These are phyloP conservation scores for Synaphobranchus kaupii DNA, from an alignment of 2,797 vertebrate species.

Conservation along the genomic window DNA sequence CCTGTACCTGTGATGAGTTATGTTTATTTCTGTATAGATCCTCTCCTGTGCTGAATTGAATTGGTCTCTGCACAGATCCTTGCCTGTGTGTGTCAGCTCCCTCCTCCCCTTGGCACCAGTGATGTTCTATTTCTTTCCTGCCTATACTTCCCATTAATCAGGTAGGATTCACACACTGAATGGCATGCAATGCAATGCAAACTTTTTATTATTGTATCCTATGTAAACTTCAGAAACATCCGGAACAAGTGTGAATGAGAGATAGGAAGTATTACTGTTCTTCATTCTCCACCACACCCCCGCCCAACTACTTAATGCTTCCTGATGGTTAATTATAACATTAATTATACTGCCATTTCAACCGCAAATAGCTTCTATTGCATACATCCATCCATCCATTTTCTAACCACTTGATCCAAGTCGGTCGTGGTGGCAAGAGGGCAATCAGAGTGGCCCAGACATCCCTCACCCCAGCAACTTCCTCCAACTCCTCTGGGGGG, in stretches of 20 bases:
- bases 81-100: constrained; percentile 42
- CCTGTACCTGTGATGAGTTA: constrained; percentile 21
- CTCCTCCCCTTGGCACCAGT: constrained; percentile 62
- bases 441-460: too few relatives aligned
- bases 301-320: background rate
- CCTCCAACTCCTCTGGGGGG: too few relatives aligned
- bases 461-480: too few relatives aligned
- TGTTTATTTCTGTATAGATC: constrained; percentile 15
- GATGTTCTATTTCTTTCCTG: constrained; percentile 59
- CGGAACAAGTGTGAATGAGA: background rate
- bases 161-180: constrained; percentile 19
- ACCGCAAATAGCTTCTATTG: background rate
- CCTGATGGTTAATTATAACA: background rate
- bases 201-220: background rate
- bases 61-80: constrained; percentile 32
- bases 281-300: background rate
- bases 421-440: too few relatives aligned
- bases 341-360: background rate
- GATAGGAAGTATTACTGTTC: background rate
- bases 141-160: constrained; percentile 58
- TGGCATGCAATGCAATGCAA: background rate
- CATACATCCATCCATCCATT: too few relatives aligned
- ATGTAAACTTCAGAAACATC: background rate
- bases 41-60: background rate
- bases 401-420: too few relatives aligned